Base-by-base conservation (phyloP, 64 coral and sea anemone species). In the Actinia tenebrosa region DNA sequence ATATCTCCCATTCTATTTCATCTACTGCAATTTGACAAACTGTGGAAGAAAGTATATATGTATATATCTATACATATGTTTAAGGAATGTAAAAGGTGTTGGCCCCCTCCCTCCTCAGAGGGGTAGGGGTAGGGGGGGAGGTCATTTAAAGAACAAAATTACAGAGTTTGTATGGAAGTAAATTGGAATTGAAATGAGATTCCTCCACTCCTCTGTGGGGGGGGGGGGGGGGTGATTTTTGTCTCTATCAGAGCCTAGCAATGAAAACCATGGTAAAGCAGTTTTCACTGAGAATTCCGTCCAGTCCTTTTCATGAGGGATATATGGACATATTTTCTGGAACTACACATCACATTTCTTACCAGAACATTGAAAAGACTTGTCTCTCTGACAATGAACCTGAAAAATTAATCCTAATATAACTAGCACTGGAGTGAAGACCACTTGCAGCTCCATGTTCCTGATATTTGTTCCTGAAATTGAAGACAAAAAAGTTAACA, bases 1-100 rank as follows among this genome's bases (percentile, higher is more conserved):
- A 95, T 61, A 99, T 99, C 83, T 88, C 88, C 93, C 93, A 99
- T 66, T 99, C 90, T 52, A 99, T 79, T 88, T 99, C 97, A 18
- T 99, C 97, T 45, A 90, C 91, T 79, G 94, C 89, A 78, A 99
- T 84, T 88, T 87, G 83, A 45, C 97, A 99, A 6, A 95, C 97
- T 99, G 14, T 2, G 15, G 4, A 0, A 30, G 25, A 42, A 15
- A 75, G 10, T 1, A 11, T 11, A 10, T 43, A 30, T 5, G 0
- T 50, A 50, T 50, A 37, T 37, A 37, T 37, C 30, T 1, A 37
- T 37, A 1, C 30, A 37, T 37, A 37, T 37, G 30, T 37, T 37
- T 37, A 37, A 37, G 30, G 30, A 37, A 37, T 37, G 1, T 37
- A 37, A 37, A 37, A 37, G 1, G 1, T 37, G 30, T 37, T 37